Evolutionary conservation across 2,797 vertebrate species (phyloP), one percentile per base, ranked within the genome.

Genomic region (Prunella strophiata): DNA sequence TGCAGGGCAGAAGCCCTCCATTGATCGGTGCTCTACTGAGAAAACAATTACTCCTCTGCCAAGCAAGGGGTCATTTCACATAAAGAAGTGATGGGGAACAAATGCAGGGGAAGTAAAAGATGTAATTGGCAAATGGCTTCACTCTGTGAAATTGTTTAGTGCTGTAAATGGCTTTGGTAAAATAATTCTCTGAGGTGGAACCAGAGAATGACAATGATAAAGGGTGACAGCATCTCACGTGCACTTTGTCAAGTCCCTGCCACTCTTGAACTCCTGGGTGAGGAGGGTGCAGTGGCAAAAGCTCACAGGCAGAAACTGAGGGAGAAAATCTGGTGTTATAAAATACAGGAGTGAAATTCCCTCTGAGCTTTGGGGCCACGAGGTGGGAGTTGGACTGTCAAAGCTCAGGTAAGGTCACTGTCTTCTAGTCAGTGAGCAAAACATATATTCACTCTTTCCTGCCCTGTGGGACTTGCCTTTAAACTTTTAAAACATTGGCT

Each of bases 1-100:
- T 18, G 21, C 52, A 63, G 65, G 61, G 68, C 43, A 83, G 65
- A 77, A 94, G 65, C 32, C 47, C 30, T 85, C 71, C 73, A 89
- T 54, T 66, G 75, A 91, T 83, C 3, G 0, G 17, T n/a, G 54
- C 54, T 80, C 16, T 40, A 47, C 54, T 66, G 88, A 72, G 87
- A 85, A 95, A 92, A 94, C 32, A 95, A 93, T 88, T 90, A 80
- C 58, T 70, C 47, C 48, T 82, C 68, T 87, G 52, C 58, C 63
- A 91, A 61, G 78, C 72, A 85, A 83, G 54, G 32, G 57, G 68
- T 88, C 72, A 63, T 83, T 75, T 77, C 52, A 72, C 72, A 63
- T 23, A 52, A 61, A 77, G 68, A 54, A 93, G 54, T 23, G 82
- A 74, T 55, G 47, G 50, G 48, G 23, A 85, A 70, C 23, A 66